Evolutionary conservation across 1,140 invertebrate species (phyloP).

Genomic region (Harpegnathos saltator): DNA sequence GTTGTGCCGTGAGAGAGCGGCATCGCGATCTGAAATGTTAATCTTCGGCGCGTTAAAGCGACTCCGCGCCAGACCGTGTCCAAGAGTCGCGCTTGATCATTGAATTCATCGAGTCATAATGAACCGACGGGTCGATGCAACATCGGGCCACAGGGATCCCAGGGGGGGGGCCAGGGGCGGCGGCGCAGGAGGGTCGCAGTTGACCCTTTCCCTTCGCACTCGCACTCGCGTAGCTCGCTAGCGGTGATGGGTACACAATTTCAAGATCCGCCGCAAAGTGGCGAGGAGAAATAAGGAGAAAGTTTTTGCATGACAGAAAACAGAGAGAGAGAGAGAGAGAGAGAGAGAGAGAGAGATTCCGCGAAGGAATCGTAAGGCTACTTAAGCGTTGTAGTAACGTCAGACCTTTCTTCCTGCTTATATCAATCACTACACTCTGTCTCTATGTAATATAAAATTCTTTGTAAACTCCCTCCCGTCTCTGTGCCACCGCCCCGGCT

Average conservation of each 20-base stretch:
- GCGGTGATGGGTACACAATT: background rate
- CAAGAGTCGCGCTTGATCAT: background rate
- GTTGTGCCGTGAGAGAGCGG: background rate
- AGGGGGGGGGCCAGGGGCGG: no score
- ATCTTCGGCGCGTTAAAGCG: slow-evolving; percentile 21
- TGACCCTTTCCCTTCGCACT: background rate
- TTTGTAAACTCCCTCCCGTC: background rate
- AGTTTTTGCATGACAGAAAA: no score
- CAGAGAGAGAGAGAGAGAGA: no score
- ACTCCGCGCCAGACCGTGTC: background rate
- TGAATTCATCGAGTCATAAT: background rate
- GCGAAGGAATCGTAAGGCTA: background rate
- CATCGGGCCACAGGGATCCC: no score
- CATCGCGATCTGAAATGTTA: slow-evolving; percentile 26
- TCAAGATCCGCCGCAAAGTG: no score
- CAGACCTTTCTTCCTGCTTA: background rate
- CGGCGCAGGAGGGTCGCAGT: no score
- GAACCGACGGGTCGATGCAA: background rate
- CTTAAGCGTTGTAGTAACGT: background rate
- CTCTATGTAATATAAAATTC: slow-evolving; percentile 1
- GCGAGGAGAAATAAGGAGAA: no score
- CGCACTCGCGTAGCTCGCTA: background rate
- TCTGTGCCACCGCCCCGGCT: background rate
- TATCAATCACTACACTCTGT: background rate
- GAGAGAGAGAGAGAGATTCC: no score